Evolutionary conservation across 2,113 vertebrate species (phyloP), one percentile per base, ranked within the genome.

Genomic region (Ophiodon elongatus): DNA sequence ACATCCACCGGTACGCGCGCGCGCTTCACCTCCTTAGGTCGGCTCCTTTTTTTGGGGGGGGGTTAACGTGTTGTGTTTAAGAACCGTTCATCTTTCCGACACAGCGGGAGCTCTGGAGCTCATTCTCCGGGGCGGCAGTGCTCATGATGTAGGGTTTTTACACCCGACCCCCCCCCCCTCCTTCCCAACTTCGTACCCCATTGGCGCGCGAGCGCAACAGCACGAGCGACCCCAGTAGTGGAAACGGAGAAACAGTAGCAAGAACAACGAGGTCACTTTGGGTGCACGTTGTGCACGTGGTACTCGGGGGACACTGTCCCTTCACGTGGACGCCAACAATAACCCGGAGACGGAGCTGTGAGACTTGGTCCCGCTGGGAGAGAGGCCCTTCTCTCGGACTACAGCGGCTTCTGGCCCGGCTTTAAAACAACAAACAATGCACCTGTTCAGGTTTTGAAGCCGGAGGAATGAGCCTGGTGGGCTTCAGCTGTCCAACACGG

Each of bases 361-460:
- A 8, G 54, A 1, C 9, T 9, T 4, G 14, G 60, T 75, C 65
- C 47, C 65, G 9, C 35, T 3, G 27, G 35, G 15, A 41, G 14
- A 66, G 59, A 52, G 66, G 41, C 29, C 60, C 27, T 4, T 70
- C 69, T 21, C 25, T 37, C 2, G 79, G 74, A 69, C 64, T 4
- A 1, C 76, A 59, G 73, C 79, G 54, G 6, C 69, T 39, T 62
- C 72, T 35, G 82, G 50, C 33, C 54, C 3, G 75, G 23, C 76
- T 62, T 31, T 83, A 69, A 57, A 57, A 14, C 1, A n/a, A 56
- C 1, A 47, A 17, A 17, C 62, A 57, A 84, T 75, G 88, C 91
- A 92, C 88, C 91, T 91, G 91, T 85, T 90, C 70, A 35, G 78
- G 11, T 15, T 27, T 4, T 1, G 70, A 27, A 62, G 79, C 54